These are phyloP conservation scores for Tonatia bakeri DNA, from an alignment of 2,113 vertebrate genomes.

Conservation along the genomic window DNA sequence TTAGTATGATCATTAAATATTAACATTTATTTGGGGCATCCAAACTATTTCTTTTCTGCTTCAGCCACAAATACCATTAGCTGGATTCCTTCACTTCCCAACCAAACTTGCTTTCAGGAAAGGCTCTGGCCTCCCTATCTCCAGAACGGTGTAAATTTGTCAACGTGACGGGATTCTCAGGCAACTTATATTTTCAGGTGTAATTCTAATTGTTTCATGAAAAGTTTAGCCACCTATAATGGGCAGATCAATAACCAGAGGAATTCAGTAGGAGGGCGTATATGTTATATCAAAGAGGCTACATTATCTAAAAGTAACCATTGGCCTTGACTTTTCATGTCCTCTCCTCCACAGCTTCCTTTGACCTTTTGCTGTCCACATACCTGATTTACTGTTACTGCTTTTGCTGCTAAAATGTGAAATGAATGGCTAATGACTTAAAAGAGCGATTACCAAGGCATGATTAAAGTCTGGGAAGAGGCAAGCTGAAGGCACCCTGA, in stretches of 20 bases:
- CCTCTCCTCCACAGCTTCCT: neutral
- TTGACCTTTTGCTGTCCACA: neutral
- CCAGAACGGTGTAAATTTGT: neutral
- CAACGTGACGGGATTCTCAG: neutral
- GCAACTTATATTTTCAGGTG: neutral
- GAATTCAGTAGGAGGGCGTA: neutral
- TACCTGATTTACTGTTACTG: neutral
- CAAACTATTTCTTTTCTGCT: conserved; percentile 5
- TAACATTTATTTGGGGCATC: neutral
- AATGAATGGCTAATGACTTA: conserved; percentile 31
- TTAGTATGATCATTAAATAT: neutral
- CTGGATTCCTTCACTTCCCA: neutral
- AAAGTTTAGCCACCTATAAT: neutral
- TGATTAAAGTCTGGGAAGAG: conserved; percentile 8
- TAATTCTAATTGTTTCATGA: neutral
- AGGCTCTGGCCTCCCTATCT: neutral
- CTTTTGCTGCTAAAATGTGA: conserved; percentile 28
- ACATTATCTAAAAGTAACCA: neutral
- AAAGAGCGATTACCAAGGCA: neutral
- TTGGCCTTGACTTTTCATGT: neutral
- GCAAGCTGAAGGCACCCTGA: neutral
- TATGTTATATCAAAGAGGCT: neutral
- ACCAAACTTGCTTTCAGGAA: neutral
- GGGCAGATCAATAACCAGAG: neutral
- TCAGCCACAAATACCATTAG: neutral